These are phyloP conservation scores for Sporophila hypoxantha DNA, from an alignment of 2,113 vertebrate genomes.

Conservation along the genomic window DNA sequence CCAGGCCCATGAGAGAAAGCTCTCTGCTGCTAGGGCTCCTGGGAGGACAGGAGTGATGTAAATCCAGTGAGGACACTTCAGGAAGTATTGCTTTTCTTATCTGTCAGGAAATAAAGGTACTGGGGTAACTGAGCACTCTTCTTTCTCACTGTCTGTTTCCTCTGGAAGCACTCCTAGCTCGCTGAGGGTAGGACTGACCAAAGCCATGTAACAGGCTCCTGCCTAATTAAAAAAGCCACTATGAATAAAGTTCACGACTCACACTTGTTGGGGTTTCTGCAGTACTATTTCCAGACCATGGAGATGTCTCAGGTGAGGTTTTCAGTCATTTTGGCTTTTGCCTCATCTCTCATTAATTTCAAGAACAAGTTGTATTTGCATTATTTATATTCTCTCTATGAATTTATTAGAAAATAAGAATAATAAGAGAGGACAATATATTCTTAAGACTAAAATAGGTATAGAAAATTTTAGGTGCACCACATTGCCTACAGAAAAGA, in stretches of 20 bases:
- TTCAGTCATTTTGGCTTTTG: neutral
- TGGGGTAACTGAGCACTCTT: neutral
- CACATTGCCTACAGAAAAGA: neutral
- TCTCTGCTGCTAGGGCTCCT: neutral
- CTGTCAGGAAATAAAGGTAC: neutral
- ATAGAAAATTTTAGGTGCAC: neutral
- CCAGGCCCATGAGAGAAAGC: neutral
- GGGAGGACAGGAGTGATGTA: neutral
- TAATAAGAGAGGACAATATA: neutral
- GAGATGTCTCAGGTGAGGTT: neutral
- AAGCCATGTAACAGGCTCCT: neutral
- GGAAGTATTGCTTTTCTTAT: neutral
- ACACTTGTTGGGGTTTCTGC: neutral
- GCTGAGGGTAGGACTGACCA: neutral
- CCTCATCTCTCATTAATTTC: neutral
- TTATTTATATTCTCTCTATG: neutral
- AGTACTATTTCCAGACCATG: neutral
- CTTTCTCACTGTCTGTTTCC: neutral
- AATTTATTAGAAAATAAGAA: neutral
- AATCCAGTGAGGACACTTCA: neutral
- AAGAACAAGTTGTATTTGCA: neutral
- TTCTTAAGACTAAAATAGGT: neutral
- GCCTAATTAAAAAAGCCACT: neutral
- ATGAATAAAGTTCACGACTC: neutral
- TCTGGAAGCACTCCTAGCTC: neutral